Evolutionary conservation across 2,888 invertebrate genomes (phyloP), one percentile per base, ranked within the genome.

Genomic region (Drosophila suboccidentalis): DNA sequence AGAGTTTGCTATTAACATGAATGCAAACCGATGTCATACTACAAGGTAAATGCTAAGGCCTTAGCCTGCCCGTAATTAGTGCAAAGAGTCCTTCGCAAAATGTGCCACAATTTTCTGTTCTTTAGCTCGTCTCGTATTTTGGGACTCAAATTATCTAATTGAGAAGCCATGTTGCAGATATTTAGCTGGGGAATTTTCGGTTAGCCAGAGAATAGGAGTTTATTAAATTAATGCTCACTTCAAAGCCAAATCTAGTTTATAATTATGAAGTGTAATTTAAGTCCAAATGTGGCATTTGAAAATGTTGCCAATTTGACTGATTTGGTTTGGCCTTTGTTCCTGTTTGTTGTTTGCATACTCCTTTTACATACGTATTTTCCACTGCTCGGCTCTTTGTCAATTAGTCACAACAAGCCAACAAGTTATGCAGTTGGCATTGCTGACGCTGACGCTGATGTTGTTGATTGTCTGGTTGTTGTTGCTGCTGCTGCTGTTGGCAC

Each of bases 31-130:
- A 36, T 11, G 34, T 49, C 38, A 47, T 39, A 60, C 49, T 36
- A 65, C 49, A 89, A 87, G 89, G 85, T 87, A 89, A 86, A 89
- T 87, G 82, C 78, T 82, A 85, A 87, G 87, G 87, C 78, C 75
- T 88, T 75, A 68, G 71, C 87, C 80, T n/a, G 0, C 38, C 6
- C 6, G n/a, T 89, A 89, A 86, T 86, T 89, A 87, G 78, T 81
- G 76, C 78, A 63, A 38, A 67, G 68, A 62, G 73, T 59, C 10
- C 51, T 68, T 44, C 17, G 29, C 67, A 65, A 57, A 87, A 80
- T 86, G 65, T 71, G 73, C 51, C 71, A 87, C 64, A 68, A 70
- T 70, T 76, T 75, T 63, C 50, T 63, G 71, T 55, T 74, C 80
- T 80, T 86, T 77, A 58, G 60, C 38, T 34, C 29, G 9, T 57